Conservation (phyloP, 2,113 vertebrate genomes). For the Plestiodon gilberti region DNA sequence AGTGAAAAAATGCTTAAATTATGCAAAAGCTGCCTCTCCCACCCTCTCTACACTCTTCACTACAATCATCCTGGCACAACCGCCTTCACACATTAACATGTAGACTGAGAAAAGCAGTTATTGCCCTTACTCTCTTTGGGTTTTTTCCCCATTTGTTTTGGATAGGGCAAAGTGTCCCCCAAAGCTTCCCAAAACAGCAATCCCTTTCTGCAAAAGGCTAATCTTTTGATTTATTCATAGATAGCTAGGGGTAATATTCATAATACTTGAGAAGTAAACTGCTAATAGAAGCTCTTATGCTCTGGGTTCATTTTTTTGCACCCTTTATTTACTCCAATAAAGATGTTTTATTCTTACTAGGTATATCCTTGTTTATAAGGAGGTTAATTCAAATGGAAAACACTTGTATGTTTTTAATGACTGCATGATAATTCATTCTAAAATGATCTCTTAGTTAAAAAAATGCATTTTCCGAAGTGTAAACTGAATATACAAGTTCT, state of each 20-base stretch:
- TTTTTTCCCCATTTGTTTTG: background rate
- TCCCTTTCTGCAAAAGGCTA: background rate
- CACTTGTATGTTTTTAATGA: background rate
- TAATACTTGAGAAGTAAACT: background rate
- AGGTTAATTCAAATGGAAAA: background rate
- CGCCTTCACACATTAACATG: background rate
- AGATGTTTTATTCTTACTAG: background rate
- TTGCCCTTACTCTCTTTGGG: background rate
- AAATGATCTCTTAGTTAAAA: slow-evolving; percentile 19
- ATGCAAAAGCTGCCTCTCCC: background rate
- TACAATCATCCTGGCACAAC: background rate
- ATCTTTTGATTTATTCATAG: background rate
- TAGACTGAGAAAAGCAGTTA: background rate
- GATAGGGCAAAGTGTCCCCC: background rate
- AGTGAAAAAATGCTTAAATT: no score
- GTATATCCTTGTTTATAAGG: slow-evolving; percentile 14
- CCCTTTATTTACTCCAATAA: background rate
- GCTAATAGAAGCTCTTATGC: background rate
- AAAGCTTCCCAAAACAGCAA: background rate
- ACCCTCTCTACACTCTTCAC: no score
- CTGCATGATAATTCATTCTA: slow-evolving; percentile 13
- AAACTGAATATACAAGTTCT: background rate
- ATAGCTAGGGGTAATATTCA: background rate
- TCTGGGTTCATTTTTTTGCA: background rate
- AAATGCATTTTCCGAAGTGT: slow-evolving; percentile 13